Conservation (phyloP, 2,888 invertebrate species). For the Papilio protenor region DNA sequence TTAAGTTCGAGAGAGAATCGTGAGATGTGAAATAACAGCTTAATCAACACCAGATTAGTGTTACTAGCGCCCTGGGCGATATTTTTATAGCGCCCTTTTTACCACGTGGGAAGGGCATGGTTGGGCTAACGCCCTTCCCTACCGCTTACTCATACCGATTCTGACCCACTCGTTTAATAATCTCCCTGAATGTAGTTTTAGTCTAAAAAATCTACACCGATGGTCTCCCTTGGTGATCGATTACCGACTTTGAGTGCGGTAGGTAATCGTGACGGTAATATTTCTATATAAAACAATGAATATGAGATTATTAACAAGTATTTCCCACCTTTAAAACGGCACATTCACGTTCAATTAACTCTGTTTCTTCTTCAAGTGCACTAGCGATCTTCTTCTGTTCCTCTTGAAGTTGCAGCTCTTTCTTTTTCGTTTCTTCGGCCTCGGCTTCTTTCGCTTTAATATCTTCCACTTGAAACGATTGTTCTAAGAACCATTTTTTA, state of each 20-base stretch:
- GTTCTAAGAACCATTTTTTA: not conserved
- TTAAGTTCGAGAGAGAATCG: not conserved
- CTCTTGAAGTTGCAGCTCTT: conserved; percentile 60
- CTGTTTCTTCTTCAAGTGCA: conserved; percentile 62
- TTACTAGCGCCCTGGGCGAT: too few species aligned
- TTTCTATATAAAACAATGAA: too few species aligned
- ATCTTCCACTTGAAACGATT: conserved; percentile 35
- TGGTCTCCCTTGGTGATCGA: too few species aligned
- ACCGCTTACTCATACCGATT: too few species aligned
- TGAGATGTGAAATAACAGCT: not conserved
- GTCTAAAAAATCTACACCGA: too few species aligned
- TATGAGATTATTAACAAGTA: not conserved
- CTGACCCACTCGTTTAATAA: too few species aligned
- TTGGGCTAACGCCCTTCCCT: too few species aligned
- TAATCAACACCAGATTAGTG: not conserved
- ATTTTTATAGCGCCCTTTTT: too few species aligned
- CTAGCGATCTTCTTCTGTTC: conserved; percentile 55
- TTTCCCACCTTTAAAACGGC: conserved; percentile 65
- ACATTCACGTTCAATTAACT: conserved; percentile 68
- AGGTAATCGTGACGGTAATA: too few species aligned
- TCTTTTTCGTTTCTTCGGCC: conserved; percentile 59
- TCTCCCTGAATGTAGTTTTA: too few species aligned
- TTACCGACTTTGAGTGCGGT: too few species aligned
- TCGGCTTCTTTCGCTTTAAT: conserved; percentile 51
- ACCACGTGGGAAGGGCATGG: too few species aligned